Conservation (phyloP, 2,888 invertebrate genomes). For the Notodonta dromedarius region DNA sequence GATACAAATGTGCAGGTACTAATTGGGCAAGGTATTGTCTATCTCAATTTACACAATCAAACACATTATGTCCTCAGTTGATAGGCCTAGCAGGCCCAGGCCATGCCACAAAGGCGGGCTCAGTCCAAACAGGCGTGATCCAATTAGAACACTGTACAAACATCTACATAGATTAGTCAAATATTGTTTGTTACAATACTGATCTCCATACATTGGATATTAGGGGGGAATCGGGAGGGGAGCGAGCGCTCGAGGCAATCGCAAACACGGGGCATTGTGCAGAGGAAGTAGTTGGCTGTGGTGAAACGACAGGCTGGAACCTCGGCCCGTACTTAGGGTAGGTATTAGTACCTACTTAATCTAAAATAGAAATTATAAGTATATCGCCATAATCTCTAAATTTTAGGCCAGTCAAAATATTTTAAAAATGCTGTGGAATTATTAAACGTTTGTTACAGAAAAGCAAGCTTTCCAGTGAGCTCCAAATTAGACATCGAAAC, state of each 20-base stretch:
- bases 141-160: constrained; percentile 70
- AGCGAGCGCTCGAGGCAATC: constrained; percentile 14
- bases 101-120: constrained; percentile 2
- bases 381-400: too few relatives aligned
- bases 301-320: too few relatives aligned
- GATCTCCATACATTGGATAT: constrained; percentile 71
- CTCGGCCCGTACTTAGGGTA: too few relatives aligned
- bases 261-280: constrained; percentile 23
- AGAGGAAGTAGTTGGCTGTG: neutral
- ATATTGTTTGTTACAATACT: constrained; percentile 75
- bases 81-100: neutral
- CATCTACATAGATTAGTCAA: constrained; percentile 66
- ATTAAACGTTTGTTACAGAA: too few relatives aligned
- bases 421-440: too few relatives aligned
- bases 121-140: constrained; percentile 31
- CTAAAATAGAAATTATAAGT: too few relatives aligned
- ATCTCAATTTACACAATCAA: neutral
- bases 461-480: too few relatives aligned
- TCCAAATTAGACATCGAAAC: too few relatives aligned
- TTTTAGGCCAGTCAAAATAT: too few relatives aligned
- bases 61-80: neutral
- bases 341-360: too few relatives aligned
- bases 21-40: too few relatives aligned
- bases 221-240: constrained; percentile 45
- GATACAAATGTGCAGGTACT: neutral